phyloP scores from a whole-genome alignment of 2,797 vertebrate genomes.

The Corythornis leucogaster region DNA sequence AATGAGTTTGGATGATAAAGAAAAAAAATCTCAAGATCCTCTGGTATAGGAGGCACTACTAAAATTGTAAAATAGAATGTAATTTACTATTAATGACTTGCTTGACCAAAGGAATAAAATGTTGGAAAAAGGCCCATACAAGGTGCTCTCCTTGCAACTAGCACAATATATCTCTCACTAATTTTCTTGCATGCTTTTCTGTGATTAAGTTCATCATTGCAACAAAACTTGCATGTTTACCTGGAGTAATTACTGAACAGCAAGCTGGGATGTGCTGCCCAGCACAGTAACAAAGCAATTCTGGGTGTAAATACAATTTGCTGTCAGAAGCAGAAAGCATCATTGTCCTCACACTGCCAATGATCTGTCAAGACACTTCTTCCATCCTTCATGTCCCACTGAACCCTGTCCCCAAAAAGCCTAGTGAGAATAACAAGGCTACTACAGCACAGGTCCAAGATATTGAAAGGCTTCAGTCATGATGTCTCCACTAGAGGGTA shows the following conservation, averaged over 20 bases:
- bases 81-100: not conserved
- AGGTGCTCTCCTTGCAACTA: not conserved
- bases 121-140: not conserved
- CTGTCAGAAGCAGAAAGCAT: not conserved
- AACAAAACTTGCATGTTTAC: not conserved
- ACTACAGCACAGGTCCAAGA: not conserved
- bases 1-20: not conserved
- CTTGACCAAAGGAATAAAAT: not conserved
- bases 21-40: not conserved
- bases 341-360: not conserved
- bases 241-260: not conserved
- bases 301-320: not conserved
- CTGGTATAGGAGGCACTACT: not conserved
- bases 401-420: not conserved
- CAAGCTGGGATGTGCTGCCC: not conserved
- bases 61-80: not conserved
- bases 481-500: not conserved
- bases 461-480: not conserved
- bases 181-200: not conserved
- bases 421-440: not conserved
- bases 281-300: not conserved
- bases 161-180: no score
- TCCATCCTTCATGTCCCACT: not conserved
- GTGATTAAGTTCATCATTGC: not conserved
- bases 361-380: not conserved